Evolutionary conservation across 2,113 vertebrate genomes (phyloP), one percentile per base, ranked within the genome.

Genomic region (Leucopternis melanops): DNA sequence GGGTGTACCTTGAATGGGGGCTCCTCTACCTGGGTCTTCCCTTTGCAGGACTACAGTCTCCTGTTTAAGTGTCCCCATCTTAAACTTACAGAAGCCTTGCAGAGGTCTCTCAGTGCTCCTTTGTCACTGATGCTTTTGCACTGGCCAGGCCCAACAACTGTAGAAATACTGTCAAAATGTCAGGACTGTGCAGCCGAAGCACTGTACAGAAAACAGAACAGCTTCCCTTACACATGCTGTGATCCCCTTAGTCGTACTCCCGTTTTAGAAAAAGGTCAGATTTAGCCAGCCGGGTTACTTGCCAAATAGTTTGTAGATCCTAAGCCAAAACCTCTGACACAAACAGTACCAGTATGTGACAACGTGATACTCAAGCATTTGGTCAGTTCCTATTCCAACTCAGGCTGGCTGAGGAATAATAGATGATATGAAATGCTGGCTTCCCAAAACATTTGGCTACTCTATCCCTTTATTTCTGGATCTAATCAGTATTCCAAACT

Each of bases 401-500:
- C 38, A 61, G 73, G 50, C 63, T 83, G 58, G 70, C 38, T 73
- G 54, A 80, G 44, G 62, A 90, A 83, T 77, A 81, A 94, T 54
- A 83, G 87, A 85, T 44, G 20, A 66, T 58, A 75, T 7, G 70
- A 90, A 95, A 81, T 27, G 8, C 32, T 95, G 81, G 58, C 81
- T 96, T 69, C 67, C 67, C 63, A 54, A 66, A 92, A 82, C 3
- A 22, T 72, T 94, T 88, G 78, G 87, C 78, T 85, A 44, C 59
- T 82, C 26, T 38, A 54, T 62, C 32, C 45, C 75, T 58, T 90
- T 93, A 90, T 94, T 96, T 91, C 92, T 96, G 88, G 26, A 90
- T 93, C 70, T 88, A 92, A 94, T 93, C 81, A 71, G 71, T 78
- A 82, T 88, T 95, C 93, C 31, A 69, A 93, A 80, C 50, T 66